phyloP scores from a whole-genome alignment of 2,888 invertebrate species.

The Tetranychus truncatus region DNA sequence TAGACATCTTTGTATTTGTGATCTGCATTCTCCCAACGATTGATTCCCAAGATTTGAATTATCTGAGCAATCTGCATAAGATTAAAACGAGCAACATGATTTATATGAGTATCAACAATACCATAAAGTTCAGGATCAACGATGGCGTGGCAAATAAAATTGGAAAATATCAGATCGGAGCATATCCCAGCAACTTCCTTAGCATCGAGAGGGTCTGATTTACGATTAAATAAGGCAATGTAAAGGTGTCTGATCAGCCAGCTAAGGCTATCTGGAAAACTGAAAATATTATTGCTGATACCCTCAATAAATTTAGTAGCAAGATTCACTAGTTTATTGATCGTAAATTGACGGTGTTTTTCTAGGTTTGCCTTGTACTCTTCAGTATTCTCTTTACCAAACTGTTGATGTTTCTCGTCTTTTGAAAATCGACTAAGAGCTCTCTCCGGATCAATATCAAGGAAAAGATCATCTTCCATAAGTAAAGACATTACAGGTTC shows the following conservation, averaged over 20 bases:
- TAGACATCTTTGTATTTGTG: slow-evolving; percentile 54
- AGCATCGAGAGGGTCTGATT: slow-evolving; percentile 33
- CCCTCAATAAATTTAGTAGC: slow-evolving; percentile 62
- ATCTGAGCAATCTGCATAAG: slow-evolving; percentile 61
- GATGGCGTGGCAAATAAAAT: slow-evolving; percentile 87
- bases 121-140: slow-evolving; percentile 89
- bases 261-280: slow-evolving; percentile 70
- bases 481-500: slow-evolving; percentile 61
- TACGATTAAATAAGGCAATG: slow-evolving; percentile 43
- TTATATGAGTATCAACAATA: slow-evolving; percentile 58
- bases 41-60: slow-evolving; percentile 69
- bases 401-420: slow-evolving; percentile 46
- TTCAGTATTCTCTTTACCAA: slow-evolving; percentile 53
- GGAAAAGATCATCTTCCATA: slow-evolving; percentile 70
- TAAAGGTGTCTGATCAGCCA: slow-evolving; percentile 77
- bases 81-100: slow-evolving; percentile 69
- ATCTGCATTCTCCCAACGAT: slow-evolving; percentile 62
- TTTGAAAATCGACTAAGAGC: slow-evolving; percentile 38
- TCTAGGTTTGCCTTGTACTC: slow-evolving; percentile 53
- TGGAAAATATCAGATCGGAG: slow-evolving; percentile 75
- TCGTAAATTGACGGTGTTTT: slow-evolving; percentile 57
- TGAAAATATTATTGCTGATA: slow-evolving; percentile 62
- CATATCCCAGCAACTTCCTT: slow-evolving; percentile 47
- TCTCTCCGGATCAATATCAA: slow-evolving; percentile 78
- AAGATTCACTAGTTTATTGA: slow-evolving; percentile 56